Evolutionary conservation across 2,113 vertebrate genomes (phyloP).

Genomic region (Phrynosoma platyrhinos): DNA sequence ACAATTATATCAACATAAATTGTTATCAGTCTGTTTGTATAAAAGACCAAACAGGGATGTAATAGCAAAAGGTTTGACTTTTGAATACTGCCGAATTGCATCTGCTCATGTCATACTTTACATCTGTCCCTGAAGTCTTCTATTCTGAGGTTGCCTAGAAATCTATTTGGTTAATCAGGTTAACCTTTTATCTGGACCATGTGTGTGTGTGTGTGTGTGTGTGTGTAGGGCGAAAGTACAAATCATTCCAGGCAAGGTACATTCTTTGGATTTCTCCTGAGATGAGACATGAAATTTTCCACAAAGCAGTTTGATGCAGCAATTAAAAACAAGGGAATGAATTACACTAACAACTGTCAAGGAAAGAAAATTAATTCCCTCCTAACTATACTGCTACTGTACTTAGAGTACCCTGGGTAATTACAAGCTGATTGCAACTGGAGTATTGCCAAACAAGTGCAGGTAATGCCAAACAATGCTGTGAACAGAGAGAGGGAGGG

Average conservation of each 20-base stretch:
- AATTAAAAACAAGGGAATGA: conserved; percentile 74
- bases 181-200: conserved; percentile 49
- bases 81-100: background rate
- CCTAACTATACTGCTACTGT: conserved; percentile 65
- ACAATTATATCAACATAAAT: conserved; percentile 19
- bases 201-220: background rate
- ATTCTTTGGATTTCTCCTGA: conserved; percentile 61
- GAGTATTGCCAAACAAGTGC: conserved; percentile 48
- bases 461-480: conserved; percentile 60
- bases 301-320: conserved; percentile 72
- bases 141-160: conserved; percentile 49
- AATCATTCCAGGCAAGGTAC: conserved; percentile 66
- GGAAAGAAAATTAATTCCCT: conserved; percentile 74
- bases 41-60: conserved; percentile 7
- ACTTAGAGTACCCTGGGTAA: conserved; percentile 68
- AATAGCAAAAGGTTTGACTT: conserved; percentile 22
- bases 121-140: conserved; percentile 31
- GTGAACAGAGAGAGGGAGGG: conserved; percentile 19
- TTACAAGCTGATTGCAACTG: conserved; percentile 68
- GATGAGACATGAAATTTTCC: conserved; percentile 67
- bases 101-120: background rate
- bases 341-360: conserved; percentile 71
- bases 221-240: conserved; percentile 42
- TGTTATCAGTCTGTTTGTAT: background rate
- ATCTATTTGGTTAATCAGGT: conserved; percentile 66